Evolutionary conservation across 2,888 invertebrate species (phyloP).

Genomic region (Prostheceraeus crozeri): DNA sequence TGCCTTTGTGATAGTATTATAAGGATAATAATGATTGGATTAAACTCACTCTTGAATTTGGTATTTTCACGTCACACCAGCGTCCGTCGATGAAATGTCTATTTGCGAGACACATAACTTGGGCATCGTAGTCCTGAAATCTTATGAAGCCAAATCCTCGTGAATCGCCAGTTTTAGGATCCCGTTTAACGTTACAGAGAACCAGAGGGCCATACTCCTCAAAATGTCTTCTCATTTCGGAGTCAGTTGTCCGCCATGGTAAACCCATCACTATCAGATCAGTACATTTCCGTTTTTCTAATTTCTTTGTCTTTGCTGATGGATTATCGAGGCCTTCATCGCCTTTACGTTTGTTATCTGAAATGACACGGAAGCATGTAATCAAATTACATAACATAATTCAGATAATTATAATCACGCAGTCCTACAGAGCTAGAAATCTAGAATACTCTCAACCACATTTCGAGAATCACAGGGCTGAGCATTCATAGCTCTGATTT

Average conservation of each 20-base stretch:
- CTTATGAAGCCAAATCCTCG: slow-evolving; percentile 98
- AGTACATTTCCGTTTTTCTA: slow-evolving; percentile 73
- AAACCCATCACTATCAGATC: slow-evolving; percentile 94
- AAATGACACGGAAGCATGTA: too few species aligned
- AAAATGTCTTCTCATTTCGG: slow-evolving; percentile 87
- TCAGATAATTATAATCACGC: too few species aligned
- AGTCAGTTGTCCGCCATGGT: slow-evolving; percentile 94
- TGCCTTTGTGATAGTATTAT: too few species aligned
- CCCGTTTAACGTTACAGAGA: slow-evolving; percentile 92
- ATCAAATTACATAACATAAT: too few species aligned
- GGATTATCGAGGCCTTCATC: slow-evolving; percentile 89
- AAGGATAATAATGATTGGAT: too few species aligned
- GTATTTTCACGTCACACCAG: slow-evolving; percentile 96
- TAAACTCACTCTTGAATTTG: slow-evolving; percentile 72
- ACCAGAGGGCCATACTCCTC: slow-evolving; percentile 93
- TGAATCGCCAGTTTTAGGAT: slow-evolving; percentile 67
- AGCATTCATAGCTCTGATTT: too few species aligned
- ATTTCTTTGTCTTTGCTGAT: slow-evolving; percentile 77
- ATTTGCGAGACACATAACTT: slow-evolving; percentile 83
- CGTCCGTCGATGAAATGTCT: slow-evolving; percentile 92
- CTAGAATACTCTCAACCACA: too few species aligned
- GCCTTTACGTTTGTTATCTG: slow-evolving; percentile 87
- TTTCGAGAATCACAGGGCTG: too few species aligned
- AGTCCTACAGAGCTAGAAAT: too few species aligned
- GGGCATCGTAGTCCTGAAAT: slow-evolving; percentile 87